These are phyloP conservation scores for Oxystoma pomonae DNA, from an alignment of 2,888 invertebrate species.

Conservation along the genomic window DNA sequence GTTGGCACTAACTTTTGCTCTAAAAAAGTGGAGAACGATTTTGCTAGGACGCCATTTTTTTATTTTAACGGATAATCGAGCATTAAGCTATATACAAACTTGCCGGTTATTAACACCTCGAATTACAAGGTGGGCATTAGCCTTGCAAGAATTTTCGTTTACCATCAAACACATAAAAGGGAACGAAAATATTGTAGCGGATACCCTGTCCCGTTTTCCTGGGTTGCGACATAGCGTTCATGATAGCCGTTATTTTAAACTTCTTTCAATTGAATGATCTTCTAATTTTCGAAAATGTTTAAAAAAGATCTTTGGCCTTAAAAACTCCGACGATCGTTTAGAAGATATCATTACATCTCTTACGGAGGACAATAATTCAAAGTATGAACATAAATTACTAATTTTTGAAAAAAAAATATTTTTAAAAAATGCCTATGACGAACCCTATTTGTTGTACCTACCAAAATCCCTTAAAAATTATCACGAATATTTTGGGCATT, in stretches of 20 bases:
- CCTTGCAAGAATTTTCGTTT: not conserved
- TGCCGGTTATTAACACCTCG: not conserved
- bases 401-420: not conserved
- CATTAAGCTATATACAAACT: not conserved
- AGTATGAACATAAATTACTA: not conserved
- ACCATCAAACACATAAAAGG: not conserved
- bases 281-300: not conserved
- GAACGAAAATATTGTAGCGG: not conserved
- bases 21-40: not conserved
- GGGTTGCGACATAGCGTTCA: not conserved
- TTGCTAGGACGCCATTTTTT: not conserved
- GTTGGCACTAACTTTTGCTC: not conserved
- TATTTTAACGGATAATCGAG: not conserved
- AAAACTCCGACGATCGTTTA: too few relatives aligned
- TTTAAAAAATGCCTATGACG: not conserved
- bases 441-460: not conserved
- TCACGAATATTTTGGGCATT: not conserved
- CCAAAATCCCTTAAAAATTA: not conserved
- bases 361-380: too few relatives aligned
- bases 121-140: not conserved
- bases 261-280: not conserved
- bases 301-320: too few relatives aligned
- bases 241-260: too few relatives aligned
- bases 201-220: not conserved
- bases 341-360: too few relatives aligned